Evolutionary conservation across 92 coral and sea anemone species (phyloP).

Genomic region (Plumapathes pennacea): DNA sequence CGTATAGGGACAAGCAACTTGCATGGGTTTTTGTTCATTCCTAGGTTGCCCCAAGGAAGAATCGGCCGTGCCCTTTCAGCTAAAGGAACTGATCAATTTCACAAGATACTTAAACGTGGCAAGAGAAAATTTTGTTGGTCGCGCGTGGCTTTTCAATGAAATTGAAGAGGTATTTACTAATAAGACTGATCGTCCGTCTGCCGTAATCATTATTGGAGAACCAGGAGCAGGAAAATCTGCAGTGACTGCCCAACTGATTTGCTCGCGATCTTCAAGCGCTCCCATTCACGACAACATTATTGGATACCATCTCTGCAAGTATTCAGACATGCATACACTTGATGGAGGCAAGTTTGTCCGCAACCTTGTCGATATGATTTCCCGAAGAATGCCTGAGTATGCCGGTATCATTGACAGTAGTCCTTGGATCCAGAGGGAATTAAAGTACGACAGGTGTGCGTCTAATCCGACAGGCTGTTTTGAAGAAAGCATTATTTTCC

Average conservation of each 20-base stretch:
- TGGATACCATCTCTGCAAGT: conserved; percentile 70
- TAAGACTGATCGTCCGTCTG: background rate
- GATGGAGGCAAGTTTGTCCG: conserved; percentile 76
- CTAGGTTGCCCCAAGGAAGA: conserved; percentile 39
- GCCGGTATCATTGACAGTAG: conserved; percentile 17
- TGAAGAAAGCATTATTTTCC: conserved; percentile 49
- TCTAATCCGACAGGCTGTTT: conserved; percentile 66
- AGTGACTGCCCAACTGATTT: conserved; percentile 66
- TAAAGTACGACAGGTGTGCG: conserved; percentile 44
- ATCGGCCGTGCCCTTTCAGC: conserved; percentile 15
- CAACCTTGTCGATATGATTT: conserved; percentile 68
- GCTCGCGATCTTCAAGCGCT: conserved; percentile 66
- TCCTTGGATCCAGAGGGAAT: conserved; percentile 26
- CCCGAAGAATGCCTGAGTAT: conserved; percentile 59
- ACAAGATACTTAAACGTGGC: conserved; percentile 29
- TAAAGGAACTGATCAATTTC: conserved; percentile 39
- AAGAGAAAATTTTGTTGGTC: conserved; percentile 52
- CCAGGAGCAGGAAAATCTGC: conserved; percentile 89
- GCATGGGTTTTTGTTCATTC: no score
- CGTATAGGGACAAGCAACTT: no score
- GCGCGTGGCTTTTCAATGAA: conserved; percentile 47
- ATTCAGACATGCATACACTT: conserved; percentile 55
- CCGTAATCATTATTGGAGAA: conserved; percentile 55
- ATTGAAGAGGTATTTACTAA: background rate
- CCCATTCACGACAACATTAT: conserved; percentile 56